Evolutionary conservation across 2,797 vertebrate species (phyloP), one percentile per base, ranked within the genome.

Genomic region (Muscicapa striata): DNA sequence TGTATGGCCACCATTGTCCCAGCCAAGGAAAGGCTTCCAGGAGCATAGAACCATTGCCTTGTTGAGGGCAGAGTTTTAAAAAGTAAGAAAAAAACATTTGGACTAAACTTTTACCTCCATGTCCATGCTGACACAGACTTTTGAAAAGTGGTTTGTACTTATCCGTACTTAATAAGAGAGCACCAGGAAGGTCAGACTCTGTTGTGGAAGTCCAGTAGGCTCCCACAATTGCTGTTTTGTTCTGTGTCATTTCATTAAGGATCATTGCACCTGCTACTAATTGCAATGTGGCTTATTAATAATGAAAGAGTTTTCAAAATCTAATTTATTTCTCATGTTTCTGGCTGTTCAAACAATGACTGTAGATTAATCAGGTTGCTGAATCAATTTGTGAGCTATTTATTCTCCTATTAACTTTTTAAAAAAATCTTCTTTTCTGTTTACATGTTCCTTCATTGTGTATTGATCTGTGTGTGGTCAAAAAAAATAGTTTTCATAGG

Each of bases 221-320:
- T 49, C 57, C 43, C 29, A 49, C 83, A 64, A 20, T 57, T 79
- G 82, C 67, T 76, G 76, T 17, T 93, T 95, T 78, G 24, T 86
- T 84, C 70, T 81, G n/a, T 67, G 30, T 67, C 46, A 29, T 94
- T 94, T 94, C 85, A 74, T 90, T 81, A 90, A 76, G 76, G 36
- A 55, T 66, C 69, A 18, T 72, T 94, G 89, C 78, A 94, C 80
- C 89, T 96, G 91, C 84, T 91, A 46, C 83, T 93, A 86, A 94
- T 95, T 93, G 58, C 3, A 2, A 13, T 62, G 49, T 70, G 61
- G 83, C 32, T 94, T 90, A 94, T 96, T 94, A 95, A 94, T 91
- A 90, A 82, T 94, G 86, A 86, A 94, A 84, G 73, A 81, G 59
- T 91, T 91, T 95, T 84, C 67, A 88, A 86, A 93, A 91, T 91